Percentiles rank a stretch among this genome's conserved stretches.
phyloP scores from a whole-genome alignment of 1,140 invertebrate species.

The Ridgeia piscesae region DNA sequence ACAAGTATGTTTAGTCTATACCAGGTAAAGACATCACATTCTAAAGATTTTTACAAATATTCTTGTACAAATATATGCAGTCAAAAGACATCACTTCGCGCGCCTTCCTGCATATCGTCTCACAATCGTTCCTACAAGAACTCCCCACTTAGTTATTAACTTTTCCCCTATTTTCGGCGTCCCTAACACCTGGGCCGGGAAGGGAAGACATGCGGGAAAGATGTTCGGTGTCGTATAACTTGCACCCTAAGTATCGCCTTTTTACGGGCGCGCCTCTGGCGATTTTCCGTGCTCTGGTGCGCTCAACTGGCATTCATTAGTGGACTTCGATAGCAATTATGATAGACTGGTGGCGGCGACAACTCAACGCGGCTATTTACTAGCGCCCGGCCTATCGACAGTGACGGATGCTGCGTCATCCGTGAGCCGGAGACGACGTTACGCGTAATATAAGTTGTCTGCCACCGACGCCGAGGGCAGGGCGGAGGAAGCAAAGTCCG shows the following conservation, averaged over 20 bases:
- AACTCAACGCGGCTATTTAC: background rate
- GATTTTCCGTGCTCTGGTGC: background rate
- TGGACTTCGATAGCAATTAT: background rate
- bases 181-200: background rate
- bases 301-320: background rate
- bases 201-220: background rate
- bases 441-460: background rate
- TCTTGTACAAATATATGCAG: background rate
- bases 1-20: background rate
- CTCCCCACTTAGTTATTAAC: background rate
- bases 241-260: background rate
- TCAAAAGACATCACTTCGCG: background rate
- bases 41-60: background rate
- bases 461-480: background rate
- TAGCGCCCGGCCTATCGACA: background rate
- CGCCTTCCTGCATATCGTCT: background rate
- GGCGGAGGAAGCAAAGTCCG: background rate
- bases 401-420: background rate
- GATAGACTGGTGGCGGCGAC: background rate
- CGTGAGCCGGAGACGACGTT: background rate
- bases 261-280: background rate
- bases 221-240: background rate
- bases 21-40: background rate
- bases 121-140: background rate
- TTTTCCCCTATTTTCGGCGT: background rate